Conservation (phyloP, 2,113 vertebrate species). For the Orthochromis malagaraziensis region DNA sequence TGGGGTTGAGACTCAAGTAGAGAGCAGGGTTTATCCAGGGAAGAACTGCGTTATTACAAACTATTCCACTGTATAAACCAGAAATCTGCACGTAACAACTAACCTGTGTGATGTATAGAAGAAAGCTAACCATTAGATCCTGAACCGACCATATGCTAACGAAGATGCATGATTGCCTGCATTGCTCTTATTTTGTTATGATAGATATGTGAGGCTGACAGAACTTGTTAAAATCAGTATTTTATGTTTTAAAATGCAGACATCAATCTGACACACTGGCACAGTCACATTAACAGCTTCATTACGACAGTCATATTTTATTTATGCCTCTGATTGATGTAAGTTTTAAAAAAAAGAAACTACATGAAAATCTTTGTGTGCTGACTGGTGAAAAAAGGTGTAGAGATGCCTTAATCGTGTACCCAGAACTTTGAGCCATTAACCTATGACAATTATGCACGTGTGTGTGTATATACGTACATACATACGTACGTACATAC, state of each 20-base stretch:
- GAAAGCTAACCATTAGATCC: not conserved
- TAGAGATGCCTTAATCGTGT: not conserved
- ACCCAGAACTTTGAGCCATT: not conserved
- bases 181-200: not conserved
- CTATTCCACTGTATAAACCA: not conserved
- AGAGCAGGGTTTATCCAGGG: not conserved
- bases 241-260: not conserved
- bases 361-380: not conserved
- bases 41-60: not conserved
- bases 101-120: not conserved
- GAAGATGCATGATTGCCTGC: not conserved
- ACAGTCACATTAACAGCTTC: not conserved
- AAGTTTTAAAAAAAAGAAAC: not conserved
- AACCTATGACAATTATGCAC: not conserved
- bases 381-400: not conserved
- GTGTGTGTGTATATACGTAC: too few species aligned
- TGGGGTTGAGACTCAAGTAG: not conserved
- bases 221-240: not conserved
- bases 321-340: not conserved
- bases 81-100: not conserved
- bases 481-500: rapidly evolving
- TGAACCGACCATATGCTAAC: not conserved
- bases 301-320: not conserved
- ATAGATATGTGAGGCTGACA: not conserved
- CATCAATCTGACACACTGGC: not conserved